Conservation (phyloP, 2,113 vertebrate species). For the Thamnaconus septentrionalis region DNA sequence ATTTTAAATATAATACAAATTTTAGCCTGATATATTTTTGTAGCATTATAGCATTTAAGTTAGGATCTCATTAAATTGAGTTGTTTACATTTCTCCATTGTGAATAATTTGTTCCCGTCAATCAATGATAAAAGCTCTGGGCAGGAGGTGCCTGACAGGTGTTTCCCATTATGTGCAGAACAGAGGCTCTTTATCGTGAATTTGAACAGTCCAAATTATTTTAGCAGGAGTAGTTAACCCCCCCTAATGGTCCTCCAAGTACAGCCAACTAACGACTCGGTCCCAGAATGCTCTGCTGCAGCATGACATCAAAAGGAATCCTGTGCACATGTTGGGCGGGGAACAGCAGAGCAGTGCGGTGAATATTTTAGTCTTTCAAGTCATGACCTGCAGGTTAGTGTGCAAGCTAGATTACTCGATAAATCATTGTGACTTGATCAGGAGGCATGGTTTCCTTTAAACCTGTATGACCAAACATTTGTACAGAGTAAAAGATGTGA, state of each 20-base stretch:
- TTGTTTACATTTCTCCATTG: too few species aligned
- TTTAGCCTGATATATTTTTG: neutral
- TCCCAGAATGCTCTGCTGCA: too few species aligned
- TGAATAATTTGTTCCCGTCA: too few species aligned
- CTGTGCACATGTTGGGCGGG: constrained; percentile 40
- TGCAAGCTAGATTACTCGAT: constrained; percentile 33
- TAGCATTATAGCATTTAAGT: neutral
- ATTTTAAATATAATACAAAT: constrained; percentile 45
- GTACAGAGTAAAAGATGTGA: too few species aligned
- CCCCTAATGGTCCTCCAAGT: too few species aligned
- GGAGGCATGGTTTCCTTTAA: too few species aligned
- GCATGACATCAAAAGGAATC: constrained; percentile 41
- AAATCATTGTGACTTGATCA: constrained; percentile 29
- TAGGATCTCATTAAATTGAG: too few species aligned
- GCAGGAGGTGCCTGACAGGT: constrained; percentile 44
- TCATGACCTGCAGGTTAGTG: constrained; percentile 20
- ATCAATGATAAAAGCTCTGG: neutral
- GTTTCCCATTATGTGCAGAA: constrained; percentile 58
- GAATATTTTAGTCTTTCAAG: constrained; percentile 51
- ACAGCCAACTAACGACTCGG: too few species aligned
- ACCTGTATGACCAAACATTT: too few species aligned
- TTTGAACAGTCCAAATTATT: constrained; percentile 43
- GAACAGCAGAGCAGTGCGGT: constrained; percentile 36
- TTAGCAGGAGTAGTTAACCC: constrained; percentile 39
- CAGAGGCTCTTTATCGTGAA: constrained; percentile 35